Evolutionary conservation across 2,797 vertebrate species (phyloP), one percentile per base, ranked within the genome.

Genomic region (Limnodromus scolopaceus): DNA sequence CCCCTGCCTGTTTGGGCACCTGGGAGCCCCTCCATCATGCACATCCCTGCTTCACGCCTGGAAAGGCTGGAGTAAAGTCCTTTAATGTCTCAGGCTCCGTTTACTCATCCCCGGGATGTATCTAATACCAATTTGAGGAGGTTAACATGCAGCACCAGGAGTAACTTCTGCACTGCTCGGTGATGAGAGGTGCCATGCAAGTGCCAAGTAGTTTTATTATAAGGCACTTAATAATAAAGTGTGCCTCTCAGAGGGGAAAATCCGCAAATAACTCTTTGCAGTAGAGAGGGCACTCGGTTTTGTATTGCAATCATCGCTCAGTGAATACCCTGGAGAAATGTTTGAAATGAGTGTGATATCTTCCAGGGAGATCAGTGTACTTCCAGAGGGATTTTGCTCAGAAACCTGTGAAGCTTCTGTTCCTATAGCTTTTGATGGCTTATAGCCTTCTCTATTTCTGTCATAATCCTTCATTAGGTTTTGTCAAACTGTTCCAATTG

Each of bases 331-430:
- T 0, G 1, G 85, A 92, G 88, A 77, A 28, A 28, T 24, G 45
- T 74, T 78, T 70, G 80, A 88, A 92, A 89, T 96, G 96, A 97
- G 96, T 96, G 92, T 86, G 95, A 66, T 97, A 84, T 96, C 96
- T 97, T 87, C 96, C 90, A 96, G 96, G 96, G 96, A 97, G 94
- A 97, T 93, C 96, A 92, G 57, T 43, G 38, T 46, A 49, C 89
- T 93, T 93, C 89, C 80, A 82, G 69, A 90, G 91, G 89, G 93
- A 61, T 88, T 95, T 95, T 72, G 34, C 87, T 94, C 81, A 87
- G 78, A 91, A 98, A 92, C 78, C 91, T 86, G 53, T 94, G 91
- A 91, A 89, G 84, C 78, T 95, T 85, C 92, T 90, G 57, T 90
- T 95, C 70, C 84, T 70, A 13, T 12, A 81, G 85, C 80, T 90